Conservation (phyloP, 2,797 vertebrate genomes). For the Hephaestus fuliginosus region DNA sequence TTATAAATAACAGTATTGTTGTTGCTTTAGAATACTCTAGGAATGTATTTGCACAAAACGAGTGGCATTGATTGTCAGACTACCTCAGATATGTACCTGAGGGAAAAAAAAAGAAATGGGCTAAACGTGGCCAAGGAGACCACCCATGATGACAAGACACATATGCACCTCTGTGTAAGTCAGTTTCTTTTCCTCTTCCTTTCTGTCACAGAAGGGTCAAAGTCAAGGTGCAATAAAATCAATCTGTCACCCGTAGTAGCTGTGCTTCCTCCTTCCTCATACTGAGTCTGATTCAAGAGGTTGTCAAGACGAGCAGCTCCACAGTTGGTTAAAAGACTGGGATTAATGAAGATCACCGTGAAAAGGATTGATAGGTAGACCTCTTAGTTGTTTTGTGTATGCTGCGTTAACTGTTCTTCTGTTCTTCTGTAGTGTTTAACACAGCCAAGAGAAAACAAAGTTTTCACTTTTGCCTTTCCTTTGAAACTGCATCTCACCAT, state of each 20-base stretch:
- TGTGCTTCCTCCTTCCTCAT: slow-evolving; percentile 53
- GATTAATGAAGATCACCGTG: slow-evolving; percentile 48
- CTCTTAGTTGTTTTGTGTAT: background rate
- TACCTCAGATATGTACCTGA: too few species aligned
- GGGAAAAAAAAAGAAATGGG: background rate
- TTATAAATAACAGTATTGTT: background rate
- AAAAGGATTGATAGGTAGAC: slow-evolving; percentile 32
- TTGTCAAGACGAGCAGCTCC: slow-evolving; percentile 13
- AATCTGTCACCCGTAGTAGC: slow-evolving; percentile 3
- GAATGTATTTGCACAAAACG: background rate
- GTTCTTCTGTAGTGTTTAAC: slow-evolving; percentile 4
- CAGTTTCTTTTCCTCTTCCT: slow-evolving; percentile 40
- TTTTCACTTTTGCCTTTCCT: background rate
- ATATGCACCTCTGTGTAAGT: background rate
- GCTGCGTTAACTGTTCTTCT: background rate
- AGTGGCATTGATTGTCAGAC: background rate
- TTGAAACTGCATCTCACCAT: background rate
- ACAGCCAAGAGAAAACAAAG: background rate
- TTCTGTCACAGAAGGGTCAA: slow-evolving; percentile 66
- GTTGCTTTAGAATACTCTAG: background rate
- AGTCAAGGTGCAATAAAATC: slow-evolving; percentile 84
- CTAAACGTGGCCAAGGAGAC: background rate
- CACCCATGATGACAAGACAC: background rate
- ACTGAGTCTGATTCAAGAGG: slow-evolving; percentile 10
- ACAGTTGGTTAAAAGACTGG: background rate